Evolutionary conservation across 2,113 vertebrate species (phyloP).

Genomic region (Ivindomyrus marchei): DNA sequence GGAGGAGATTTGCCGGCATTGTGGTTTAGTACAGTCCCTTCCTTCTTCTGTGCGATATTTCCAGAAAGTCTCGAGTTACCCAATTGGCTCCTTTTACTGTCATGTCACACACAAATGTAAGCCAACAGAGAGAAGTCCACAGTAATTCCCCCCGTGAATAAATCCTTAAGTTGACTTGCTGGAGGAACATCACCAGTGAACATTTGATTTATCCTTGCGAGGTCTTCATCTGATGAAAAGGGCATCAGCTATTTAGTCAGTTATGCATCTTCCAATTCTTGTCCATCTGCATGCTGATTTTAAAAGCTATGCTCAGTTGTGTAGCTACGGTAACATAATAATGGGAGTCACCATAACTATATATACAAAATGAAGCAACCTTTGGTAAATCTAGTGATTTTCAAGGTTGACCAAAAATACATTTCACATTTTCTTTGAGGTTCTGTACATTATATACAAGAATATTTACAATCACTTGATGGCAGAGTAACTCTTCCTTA

Average conservation of each 20-base stretch:
- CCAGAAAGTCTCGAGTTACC: background rate
- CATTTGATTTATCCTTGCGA: background rate
- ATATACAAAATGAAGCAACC: background rate
- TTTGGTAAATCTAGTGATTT: background rate
- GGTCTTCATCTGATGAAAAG: background rate
- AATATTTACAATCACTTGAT: conserved; percentile 20
- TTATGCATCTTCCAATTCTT: background rate
- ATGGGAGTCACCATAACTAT: background rate
- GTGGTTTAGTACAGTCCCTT: background rate
- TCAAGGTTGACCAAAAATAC: background rate
- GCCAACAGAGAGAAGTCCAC: background rate
- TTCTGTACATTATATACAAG: conserved; percentile 22
- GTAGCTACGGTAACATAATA: background rate
- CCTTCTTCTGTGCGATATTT: background rate
- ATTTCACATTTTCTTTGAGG: conserved; percentile 14
- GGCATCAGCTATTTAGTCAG: background rate
- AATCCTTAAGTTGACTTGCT: background rate
- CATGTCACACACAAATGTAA: background rate
- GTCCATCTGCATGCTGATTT: background rate
- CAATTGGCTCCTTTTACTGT: background rate
- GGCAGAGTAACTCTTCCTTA: conserved; percentile 12
- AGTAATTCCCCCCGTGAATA: background rate
- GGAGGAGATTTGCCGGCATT: background rate
- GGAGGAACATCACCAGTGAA: background rate
- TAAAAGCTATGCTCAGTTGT: background rate